A percentile compares a stretch with the other conserved stretches of the same genome.
These are phyloP conservation scores for Phthorimaea operculella DNA, from an alignment of 1,140 invertebrate species.

Conservation along the genomic window DNA sequence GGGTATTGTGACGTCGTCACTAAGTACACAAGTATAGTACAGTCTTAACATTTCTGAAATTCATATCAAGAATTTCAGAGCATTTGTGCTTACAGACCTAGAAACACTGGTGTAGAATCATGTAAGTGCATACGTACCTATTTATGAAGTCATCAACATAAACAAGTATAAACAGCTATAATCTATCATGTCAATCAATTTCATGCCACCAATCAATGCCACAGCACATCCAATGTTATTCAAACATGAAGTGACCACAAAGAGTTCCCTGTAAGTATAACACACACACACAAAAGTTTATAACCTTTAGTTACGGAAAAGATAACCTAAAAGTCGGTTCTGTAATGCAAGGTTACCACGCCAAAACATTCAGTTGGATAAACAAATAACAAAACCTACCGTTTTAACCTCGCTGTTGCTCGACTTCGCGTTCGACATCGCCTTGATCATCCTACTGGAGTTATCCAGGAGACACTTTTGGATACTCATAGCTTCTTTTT, in stretches of 20 bases:
- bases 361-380: not conserved
- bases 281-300: not conserved
- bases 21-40: too few species aligned
- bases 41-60: too few species aligned
- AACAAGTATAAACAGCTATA: not conserved
- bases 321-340: slow-evolving; percentile 19
- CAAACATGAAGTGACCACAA: not conserved
- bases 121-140: not conserved
- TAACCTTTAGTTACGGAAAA: not conserved
- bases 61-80: too few species aligned
- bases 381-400: slow-evolving; percentile 31
- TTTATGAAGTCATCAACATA: not conserved
- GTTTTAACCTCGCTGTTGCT: slow-evolving; percentile 55
- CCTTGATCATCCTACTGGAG: slow-evolving; percentile 64
- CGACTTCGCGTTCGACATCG: slow-evolving; percentile 59
- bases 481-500: slow-evolving; percentile 55
- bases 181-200: not conserved
- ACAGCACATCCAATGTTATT: not conserved
- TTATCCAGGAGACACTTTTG: slow-evolving; percentile 65
- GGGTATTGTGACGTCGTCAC: too few species aligned
- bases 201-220: not conserved
- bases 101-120: too few species aligned
- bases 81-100: too few species aligned
- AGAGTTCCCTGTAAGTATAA: not conserved
- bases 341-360: slow-evolving; percentile 13